Percentiles rank a stretch among this genome's conserved stretches.
Conservation (phyloP, 1,140 invertebrate genomes). For the Eupristina koningsbergeri region DNA sequence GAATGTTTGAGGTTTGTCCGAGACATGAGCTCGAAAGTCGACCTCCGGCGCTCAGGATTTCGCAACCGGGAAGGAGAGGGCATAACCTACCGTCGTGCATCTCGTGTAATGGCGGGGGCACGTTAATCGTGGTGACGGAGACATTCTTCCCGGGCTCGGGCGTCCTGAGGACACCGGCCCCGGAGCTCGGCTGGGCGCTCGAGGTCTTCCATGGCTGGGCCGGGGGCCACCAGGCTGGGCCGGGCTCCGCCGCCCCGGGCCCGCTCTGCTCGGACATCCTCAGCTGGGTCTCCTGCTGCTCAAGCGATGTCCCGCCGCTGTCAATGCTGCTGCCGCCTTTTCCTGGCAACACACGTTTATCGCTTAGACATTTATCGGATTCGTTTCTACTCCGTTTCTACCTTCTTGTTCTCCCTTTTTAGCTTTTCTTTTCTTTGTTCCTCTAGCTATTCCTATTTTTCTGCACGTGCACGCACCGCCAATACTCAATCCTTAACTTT, state of each 20-base stretch:
- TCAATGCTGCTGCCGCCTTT: slow-evolving; percentile 10
- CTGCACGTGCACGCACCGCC: too few relatives aligned
- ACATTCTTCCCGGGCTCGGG: slow-evolving; percentile 69
- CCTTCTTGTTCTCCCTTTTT: too few relatives aligned
- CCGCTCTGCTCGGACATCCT: slow-evolving; percentile 73
- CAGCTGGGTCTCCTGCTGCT: slow-evolving; percentile 60
- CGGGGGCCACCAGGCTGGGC: slow-evolving; percentile 68
- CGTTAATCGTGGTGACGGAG: slow-evolving; percentile 71
- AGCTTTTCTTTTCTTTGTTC: too few relatives aligned
- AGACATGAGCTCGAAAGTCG: too few relatives aligned
- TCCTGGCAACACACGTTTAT: slow-evolving; percentile 1
- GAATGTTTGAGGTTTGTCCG: too few relatives aligned
- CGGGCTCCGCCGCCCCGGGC: slow-evolving; percentile 63
- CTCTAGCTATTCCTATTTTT: too few relatives aligned
- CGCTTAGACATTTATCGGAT: too few relatives aligned
- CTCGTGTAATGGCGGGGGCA: slow-evolving; percentile 64
- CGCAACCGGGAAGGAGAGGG: too few relatives aligned
- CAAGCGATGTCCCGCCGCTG: slow-evolving; percentile 43
- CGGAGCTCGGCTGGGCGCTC: slow-evolving; percentile 49
- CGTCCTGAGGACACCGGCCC: slow-evolving; percentile 54
- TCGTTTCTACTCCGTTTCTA: too few relatives aligned
- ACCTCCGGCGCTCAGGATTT: not conserved
- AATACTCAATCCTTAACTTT: too few relatives aligned
- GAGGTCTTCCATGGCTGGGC: slow-evolving; percentile 67
- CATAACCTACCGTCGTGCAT: slow-evolving; percentile 68